Conservation (phyloP, 2,888 invertebrate genomes). For the Polylopha cassiicola region DNA sequence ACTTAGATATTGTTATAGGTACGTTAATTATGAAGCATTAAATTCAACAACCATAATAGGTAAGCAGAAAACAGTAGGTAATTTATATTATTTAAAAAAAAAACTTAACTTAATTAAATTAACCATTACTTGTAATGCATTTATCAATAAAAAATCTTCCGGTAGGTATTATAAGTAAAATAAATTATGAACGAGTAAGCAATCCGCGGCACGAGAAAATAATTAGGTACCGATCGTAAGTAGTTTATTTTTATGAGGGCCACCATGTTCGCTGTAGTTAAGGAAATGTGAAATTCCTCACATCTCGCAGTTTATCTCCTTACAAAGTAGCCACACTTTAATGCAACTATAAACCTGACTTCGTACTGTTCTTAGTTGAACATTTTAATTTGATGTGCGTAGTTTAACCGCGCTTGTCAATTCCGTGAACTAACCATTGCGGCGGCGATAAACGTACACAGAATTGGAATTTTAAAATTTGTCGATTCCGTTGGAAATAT, state of each 20-base stretch:
- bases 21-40: too few species aligned
- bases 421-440: conserved; percentile 17
- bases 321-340: conserved; percentile 22
- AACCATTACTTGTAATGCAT: too few species aligned
- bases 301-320: conserved; percentile 12
- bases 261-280: conserved; percentile 15
- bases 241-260: conserved; percentile 11
- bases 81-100: too few species aligned
- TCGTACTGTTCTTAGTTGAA: conserved; percentile 13
- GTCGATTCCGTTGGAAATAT: conserved; percentile 53
- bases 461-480: conserved; percentile 42
- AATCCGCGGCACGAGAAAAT: too few species aligned
- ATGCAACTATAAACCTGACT: conserved; percentile 15
- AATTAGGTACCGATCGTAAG: too few species aligned
- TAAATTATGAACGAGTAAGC: too few species aligned
- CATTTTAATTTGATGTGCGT: conserved; percentile 17
- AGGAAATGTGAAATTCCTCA: conserved; percentile 20
- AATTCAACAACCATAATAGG: too few species aligned
- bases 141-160: too few species aligned
- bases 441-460: conserved; percentile 28
- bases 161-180: too few species aligned
- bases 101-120: too few species aligned
- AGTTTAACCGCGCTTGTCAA: conserved; percentile 15
- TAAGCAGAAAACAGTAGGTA: too few species aligned
- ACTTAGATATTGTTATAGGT: too few species aligned